Conservation (phyloP, 64 coral and sea anemone genomes). For the Anthopleura sola region DNA sequence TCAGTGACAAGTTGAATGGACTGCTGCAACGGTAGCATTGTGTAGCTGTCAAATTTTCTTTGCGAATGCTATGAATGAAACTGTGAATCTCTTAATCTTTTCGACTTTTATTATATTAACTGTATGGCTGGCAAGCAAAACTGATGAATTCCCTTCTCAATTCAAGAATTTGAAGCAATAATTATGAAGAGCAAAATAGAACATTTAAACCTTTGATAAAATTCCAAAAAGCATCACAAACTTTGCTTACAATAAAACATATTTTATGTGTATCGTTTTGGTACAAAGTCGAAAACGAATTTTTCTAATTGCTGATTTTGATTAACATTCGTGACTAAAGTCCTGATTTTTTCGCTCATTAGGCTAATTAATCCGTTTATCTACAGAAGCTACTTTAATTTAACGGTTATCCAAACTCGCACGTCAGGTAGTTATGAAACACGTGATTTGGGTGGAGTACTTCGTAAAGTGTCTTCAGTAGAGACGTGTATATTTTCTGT, state of each 20-base stretch:
- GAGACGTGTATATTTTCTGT: too few relatives aligned
- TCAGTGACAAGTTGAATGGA: too few relatives aligned
- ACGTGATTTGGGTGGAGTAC: too few relatives aligned
- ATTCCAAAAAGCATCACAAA: too few relatives aligned
- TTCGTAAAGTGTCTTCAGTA: too few relatives aligned
- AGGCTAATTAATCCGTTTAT: background rate
- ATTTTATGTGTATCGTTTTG: background rate
- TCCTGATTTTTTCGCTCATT: background rate
- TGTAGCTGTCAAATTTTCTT: background rate
- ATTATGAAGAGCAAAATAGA: too few relatives aligned
- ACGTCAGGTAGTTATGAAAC: background rate
- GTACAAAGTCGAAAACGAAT: background rate
- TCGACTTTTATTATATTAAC: background rate
- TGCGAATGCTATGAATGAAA: background rate
- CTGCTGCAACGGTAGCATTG: background rate
- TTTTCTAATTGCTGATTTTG: too few relatives aligned
- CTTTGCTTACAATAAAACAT: too few relatives aligned
- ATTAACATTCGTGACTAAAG: background rate
- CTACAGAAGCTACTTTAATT: background rate
- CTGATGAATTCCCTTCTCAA: too few relatives aligned
- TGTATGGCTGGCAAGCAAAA: too few relatives aligned
- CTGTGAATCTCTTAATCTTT: background rate
- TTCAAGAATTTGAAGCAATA: too few relatives aligned
- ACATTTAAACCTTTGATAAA: too few relatives aligned
- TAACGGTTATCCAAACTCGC: background rate